Base-by-base conservation (phyloP, 2,888 invertebrate genomes). In the Pinctada fucata region DNA sequence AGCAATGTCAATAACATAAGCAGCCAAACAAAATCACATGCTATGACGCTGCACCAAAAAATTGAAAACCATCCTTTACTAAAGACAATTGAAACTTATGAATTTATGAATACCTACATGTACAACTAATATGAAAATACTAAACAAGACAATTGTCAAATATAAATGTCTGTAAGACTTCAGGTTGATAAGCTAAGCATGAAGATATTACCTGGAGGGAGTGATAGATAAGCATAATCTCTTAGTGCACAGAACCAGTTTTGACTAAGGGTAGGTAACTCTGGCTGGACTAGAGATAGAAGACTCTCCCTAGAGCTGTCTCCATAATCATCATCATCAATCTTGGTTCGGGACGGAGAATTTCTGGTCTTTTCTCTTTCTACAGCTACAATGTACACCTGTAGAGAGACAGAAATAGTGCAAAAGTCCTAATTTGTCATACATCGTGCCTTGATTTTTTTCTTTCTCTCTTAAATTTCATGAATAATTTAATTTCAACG, bases 321-420 rank as follows among this genome's bases (percentile, higher is more conserved):
- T 0, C 95, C 95, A 88, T 95, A 86, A 3, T 95, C 96, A 63
- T 95, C 94, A 83, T 93, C 93, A 63, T 89, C 90, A 48, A 71
- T 52, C 68, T 75, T 79, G 45, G 82, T 75, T 64, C 84, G 83
- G 6, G 80, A 79, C 73, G 83, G 82, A 76, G 82, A 73, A 8
- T 31, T 47, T 48, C 52, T 70, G 73, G 80, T 82, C 73, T 86
- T 81, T 71, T 89, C 89, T 72, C 90, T 86, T 69, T 90, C 86
- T 96, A 98, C 97, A 0, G 98, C 98, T 16, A 98, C 97, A 87
- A 98, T 97, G 91, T 98, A 99, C 0, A 98, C 97, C 95, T 95
- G 88, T 3, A 75, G 79, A 82, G 63, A 67, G 13, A 47, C 16
- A 72, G 0, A 76, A 2, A 31, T 31, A 31, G 31, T 31, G 31